Evolutionary conservation across 2,888 invertebrate species (phyloP), one percentile per base, ranked within the genome.

Genomic region (Stegana nigrithorax): DNA sequence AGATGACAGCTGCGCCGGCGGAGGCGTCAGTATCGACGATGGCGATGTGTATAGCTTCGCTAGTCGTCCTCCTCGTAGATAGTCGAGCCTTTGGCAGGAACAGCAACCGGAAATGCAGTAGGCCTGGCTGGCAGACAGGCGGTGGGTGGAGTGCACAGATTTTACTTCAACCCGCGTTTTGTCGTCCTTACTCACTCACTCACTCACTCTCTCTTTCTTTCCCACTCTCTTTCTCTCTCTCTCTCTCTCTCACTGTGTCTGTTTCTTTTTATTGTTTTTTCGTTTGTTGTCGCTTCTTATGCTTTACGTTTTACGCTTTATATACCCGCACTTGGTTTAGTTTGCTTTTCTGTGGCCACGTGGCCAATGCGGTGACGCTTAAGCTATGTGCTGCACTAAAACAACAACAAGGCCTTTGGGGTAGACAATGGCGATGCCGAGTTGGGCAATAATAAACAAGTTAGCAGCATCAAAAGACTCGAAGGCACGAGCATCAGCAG

Each of bases 61-160:
- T 25, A 56, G 47, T 57, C n/a, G n/a, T n/a, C n/a, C n/a, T n/a
- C n/a, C n/a, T n/a, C n/a, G n/a, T n/a, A n/a, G n/a, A n/a, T n/a
- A n/a, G n/a, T n/a, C n/a, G n/a, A n/a, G n/a, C n/a, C 39, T 7
- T 23, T 65, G 66, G 65, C 76, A 75, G 74, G 68, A 78, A 78
- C 78, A 73, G 72, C 66, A 73, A 69, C 67, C 78, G 75, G 75
- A 78, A 75, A 73, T 78, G 74, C 75, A 78, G 75, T 68, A 67
- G 75, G 72, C 70, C 66, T 63, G 42, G n/a, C n/a, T n/a, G n/a
- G n/a, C n/a, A n/a, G n/a, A n/a, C n/a, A n/a, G n/a, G 36, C 36
- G 14, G 36, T 36, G 4, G 10, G 26, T 51, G 51, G 51, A n/a
- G 50, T 10, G 51, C 17, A 14, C 17, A n/a, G 2, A 39, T n/a